Evolutionary conservation across 2,113 vertebrate species (phyloP).

Genomic region (Hirundichthys speculiger): DNA sequence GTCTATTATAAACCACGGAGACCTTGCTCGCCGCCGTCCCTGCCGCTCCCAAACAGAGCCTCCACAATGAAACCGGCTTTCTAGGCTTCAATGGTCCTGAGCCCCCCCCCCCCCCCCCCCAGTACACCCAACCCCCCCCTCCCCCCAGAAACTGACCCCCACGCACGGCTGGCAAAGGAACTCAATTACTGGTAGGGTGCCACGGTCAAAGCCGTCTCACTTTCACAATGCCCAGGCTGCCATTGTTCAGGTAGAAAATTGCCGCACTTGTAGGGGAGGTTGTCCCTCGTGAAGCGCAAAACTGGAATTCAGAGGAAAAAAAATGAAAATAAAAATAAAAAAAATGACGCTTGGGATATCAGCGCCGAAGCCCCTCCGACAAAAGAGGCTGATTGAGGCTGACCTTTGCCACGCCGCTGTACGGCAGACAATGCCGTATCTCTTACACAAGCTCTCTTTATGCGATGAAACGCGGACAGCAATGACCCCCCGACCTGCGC

Average conservation of each 20-base stretch:
- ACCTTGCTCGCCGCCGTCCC: conserved; percentile 48
- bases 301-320: conserved; percentile 40
- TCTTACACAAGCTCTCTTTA: conserved; percentile 56
- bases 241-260: conserved; percentile 62
- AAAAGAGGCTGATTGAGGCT: conserved; percentile 64
- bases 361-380: conserved; percentile 38
- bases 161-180: conserved; percentile 56
- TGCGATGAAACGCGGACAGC: conserved; percentile 43
- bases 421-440: conserved; percentile 55
- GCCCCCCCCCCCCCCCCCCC: conserved; percentile 2
- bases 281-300: conserved; percentile 46
- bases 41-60: conserved; percentile 36
- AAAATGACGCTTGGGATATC: conserved; percentile 48
- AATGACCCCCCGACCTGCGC: conserved; percentile 53
- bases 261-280: conserved; percentile 23
- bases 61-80: conserved; percentile 42
- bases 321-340: conserved; percentile 22
- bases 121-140: no score
- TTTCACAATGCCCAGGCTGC: conserved; percentile 38
- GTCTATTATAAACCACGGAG: conserved; percentile 59
- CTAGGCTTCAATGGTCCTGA: conserved; percentile 44
- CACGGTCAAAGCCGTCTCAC: conserved; percentile 62
- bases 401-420: conserved; percentile 42
- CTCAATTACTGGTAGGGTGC: conserved; percentile 72
- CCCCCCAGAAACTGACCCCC: conserved; percentile 52